Conservation (phyloP, 1,140 invertebrate species). For the Dolichoris vasculosae region DNA sequence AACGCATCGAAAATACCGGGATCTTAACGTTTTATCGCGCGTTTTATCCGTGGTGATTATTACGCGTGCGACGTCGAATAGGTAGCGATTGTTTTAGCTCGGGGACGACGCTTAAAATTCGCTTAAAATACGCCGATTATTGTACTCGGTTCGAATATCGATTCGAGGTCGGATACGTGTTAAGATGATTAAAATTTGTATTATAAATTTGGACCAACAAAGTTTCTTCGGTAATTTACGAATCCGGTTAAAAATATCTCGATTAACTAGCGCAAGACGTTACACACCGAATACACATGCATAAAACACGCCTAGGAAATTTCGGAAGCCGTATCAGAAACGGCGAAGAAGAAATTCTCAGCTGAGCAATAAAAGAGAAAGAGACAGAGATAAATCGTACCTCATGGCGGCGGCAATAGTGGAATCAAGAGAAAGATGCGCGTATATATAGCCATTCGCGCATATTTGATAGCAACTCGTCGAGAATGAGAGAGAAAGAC, state of each 20-base stretch:
- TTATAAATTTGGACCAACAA: neutral
- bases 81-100: too few species aligned
- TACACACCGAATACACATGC: neutral
- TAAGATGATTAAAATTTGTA: too few species aligned
- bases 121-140: too few species aligned
- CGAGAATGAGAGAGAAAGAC: slow-evolving; percentile 30
- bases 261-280: neutral
- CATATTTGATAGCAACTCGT: slow-evolving; percentile 47
- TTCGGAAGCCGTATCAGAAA: neutral
- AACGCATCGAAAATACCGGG: too few species aligned
- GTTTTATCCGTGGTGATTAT: too few species aligned
- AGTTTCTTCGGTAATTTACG: neutral
- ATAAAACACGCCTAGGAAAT: neutral
- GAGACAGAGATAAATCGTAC: slow-evolving; percentile 33
- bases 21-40: too few species aligned
- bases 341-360: slow-evolving; percentile 32
- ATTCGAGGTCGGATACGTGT: too few species aligned
- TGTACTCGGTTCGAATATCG: too few species aligned
- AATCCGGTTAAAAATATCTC: neutral
- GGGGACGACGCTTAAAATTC: too few species aligned
- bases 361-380: slow-evolving; percentile 40
- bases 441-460: slow-evolving; percentile 32
- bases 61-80: too few species aligned
- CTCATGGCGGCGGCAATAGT: neutral
- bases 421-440: slow-evolving; percentile 7